Base-by-base conservation (phyloP, 2,113 vertebrate genomes). In the Leiothrix lutea region DNA sequence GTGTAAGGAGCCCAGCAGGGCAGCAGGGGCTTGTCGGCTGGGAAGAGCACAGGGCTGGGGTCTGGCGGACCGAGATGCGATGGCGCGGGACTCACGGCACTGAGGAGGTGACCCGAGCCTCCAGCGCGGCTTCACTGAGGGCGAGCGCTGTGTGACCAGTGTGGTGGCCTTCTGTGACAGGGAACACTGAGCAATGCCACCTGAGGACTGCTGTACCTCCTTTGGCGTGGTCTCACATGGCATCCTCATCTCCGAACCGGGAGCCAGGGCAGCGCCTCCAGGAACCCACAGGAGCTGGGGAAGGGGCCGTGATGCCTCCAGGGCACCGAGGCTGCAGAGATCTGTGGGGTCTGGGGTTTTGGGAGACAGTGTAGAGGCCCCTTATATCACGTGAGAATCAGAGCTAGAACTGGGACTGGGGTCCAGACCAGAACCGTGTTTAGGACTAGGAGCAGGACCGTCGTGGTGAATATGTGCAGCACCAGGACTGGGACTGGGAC, bases 271-370 rank as follows among this genome's bases (percentile, higher is more conserved):
- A 70, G 24, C 8, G 12, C 45, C 15, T 45, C 1, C 6, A 12
- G 36, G 31, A 61, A 2, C 36, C 24, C 54, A 2, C 38, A 22
- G 53, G 54, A 36, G 29, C 31, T 42, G 24, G 20, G 31, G 19
- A 28, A 9, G 24, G 35, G 20, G 25, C 54, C 8, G 1, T 13
- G 56, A 2, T 44, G 33, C 6, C 33, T 53, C 1, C 3, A 21
- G 56, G 15, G 15, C 79, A 29, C 29, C 12, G 31, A n/a, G 54
- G 24, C 54, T 42, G 35, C 54, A 40, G 31, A 20, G 24, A 31
- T 71, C 31, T 51, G 8, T 6, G 20, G 31, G 44, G 4, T 35
- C 16, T 60, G 66, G 25, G 45, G 15, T 25, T 71, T 13, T 44
- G 47, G 16, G 24, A 15, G 20, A 11, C 1, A 5, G 4, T 44